phyloP scores from a whole-genome alignment of 2,888 invertebrate species.

The Spodoptera exigua region DNA sequence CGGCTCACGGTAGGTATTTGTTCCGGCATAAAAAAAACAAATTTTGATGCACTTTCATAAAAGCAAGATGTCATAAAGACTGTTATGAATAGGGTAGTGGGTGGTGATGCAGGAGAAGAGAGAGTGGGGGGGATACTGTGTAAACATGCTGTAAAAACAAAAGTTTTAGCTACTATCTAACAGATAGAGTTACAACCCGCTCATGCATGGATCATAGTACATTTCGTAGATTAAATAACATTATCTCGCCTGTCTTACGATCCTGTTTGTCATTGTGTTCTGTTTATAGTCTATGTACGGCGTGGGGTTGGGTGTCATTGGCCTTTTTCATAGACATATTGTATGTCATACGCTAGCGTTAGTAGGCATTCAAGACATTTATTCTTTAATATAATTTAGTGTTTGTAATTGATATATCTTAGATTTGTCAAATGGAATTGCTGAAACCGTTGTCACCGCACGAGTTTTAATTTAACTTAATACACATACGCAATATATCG shows the following conservation, averaged over 20 bases:
- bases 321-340: no score
- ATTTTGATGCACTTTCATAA: slow-evolving; percentile 48
- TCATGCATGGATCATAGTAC: slow-evolving; percentile 37
- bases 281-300: background rate
- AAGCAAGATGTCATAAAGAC: slow-evolving; percentile 46
- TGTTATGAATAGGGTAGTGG: slow-evolving; percentile 30
- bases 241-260: slow-evolving; percentile 7
- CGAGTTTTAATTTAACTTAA: no score
- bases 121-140: slow-evolving; percentile 2
- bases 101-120: background rate
- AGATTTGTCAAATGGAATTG: no score
- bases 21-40: slow-evolving; percentile 30
- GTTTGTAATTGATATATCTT: background rate
- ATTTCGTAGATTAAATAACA: slow-evolving; percentile 36
- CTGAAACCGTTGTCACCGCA: no score
- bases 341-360: no score
- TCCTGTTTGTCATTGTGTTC: slow-evolving; percentile 26
- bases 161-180: slow-evolving; percentile 33
- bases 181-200: slow-evolving; percentile 17
- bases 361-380: no score
- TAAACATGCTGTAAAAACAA: slow-evolving; percentile 53
- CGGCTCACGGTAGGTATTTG: slow-evolving; percentile 32
- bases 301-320: no score
- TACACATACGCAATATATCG: no score
- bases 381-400: background rate